Evolutionary conservation across 2,797 vertebrate species (phyloP).

Genomic region (Chloroceryle amazona): DNA sequence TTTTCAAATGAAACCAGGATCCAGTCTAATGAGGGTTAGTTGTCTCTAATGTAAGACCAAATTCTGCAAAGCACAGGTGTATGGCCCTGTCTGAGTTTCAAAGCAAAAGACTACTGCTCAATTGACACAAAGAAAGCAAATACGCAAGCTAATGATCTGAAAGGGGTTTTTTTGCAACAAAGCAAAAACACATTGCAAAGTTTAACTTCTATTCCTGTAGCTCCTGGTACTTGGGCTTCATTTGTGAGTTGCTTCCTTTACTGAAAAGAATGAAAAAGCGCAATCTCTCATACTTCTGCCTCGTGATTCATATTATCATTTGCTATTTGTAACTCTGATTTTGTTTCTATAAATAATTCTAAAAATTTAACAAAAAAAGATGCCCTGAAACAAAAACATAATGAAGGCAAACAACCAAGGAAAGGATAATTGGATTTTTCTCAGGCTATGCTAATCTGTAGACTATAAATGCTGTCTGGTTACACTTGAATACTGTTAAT

Average conservation of each 20-base stretch:
- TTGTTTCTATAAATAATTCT: constrained; percentile 34
- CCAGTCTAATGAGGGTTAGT: background rate
- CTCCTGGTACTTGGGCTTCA: background rate
- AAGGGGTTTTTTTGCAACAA: background rate
- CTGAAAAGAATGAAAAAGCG: background rate
- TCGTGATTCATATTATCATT: background rate
- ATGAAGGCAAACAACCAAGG: constrained; percentile 68
- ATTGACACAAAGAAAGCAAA: background rate
- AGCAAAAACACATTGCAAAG: background rate
- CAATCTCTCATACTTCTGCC: background rate
- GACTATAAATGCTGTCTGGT: constrained; percentile 65
- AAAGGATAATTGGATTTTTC: constrained; percentile 73
- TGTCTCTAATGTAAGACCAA: background rate
- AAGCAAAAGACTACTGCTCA: background rate
- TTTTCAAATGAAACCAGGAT: background rate
- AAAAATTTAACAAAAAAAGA: constrained; percentile 8
- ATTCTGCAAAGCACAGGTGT: background rate
- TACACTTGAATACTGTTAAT: constrained; percentile 74
- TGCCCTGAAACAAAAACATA: constrained; percentile 58
- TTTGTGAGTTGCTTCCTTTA: background rate
- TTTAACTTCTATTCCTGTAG: background rate
- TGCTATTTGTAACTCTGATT: constrained; percentile 22
- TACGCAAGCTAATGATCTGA: background rate
- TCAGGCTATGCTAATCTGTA: constrained; percentile 66
- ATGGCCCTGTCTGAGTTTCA: background rate